Evolutionary conservation across 2,888 invertebrate genomes (phyloP), one percentile per base, ranked within the genome.

Genomic region (Apocheima hispidaria): DNA sequence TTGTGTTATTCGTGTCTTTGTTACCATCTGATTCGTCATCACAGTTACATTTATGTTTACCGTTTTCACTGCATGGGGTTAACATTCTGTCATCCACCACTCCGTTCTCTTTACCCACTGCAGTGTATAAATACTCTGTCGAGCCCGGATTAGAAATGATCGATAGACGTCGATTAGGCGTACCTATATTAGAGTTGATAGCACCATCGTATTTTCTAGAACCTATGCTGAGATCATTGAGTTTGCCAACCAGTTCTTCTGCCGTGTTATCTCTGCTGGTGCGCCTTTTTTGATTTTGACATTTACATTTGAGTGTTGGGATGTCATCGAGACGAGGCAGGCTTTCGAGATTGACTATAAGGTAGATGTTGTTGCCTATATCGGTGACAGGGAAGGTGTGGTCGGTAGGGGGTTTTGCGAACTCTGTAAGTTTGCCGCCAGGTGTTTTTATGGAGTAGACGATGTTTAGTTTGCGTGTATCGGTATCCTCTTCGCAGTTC

Each of bases 21-120:
- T 46, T 60, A 35, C 79, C 87, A 72, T 94, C 94, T 2, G 95
- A 95, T 72, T 96, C 96, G 33, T 96, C 95, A 71, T 95, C 95
- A 76, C 96, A 96, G 56, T 93, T 95, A 84, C 96, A 97, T 68
- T 95, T 95, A 81, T 96, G 96, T 80, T 96, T 96, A 0, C 96
- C 96, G 60, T 94, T 96, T 70, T 95, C 94, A 70, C 95, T 95
- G 84, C 96, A 96, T 0, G 94, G 91, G 0, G 95, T 95, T 70
- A 95, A 94, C 94, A 96, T 95, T 68, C 96, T 89, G 73, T 96
- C 96, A 75, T 96, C 96, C 12, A 96, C 86, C 41, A 95, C 71
- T 16, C 77, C 72, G 21, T 71, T 71, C 16, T 79, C 76, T 2
- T 59, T 64, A 30, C 57, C 59, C n/a, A 60, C 48, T 4, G 59